phyloP scores from a whole-genome alignment of 2,888 invertebrate genomes.

The Eumacrocentrus americanus region DNA sequence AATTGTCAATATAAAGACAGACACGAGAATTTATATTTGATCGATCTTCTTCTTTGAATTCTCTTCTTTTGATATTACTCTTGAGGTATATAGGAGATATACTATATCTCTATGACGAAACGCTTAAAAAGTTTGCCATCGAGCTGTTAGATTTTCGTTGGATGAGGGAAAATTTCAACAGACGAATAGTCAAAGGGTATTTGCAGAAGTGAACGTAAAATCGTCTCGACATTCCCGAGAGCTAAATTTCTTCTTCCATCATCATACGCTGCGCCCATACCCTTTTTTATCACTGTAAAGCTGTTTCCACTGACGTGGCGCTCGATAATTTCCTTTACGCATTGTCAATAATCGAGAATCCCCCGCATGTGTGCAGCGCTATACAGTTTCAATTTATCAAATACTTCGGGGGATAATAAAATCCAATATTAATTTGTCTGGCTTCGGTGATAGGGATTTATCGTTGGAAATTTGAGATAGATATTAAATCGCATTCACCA shows the following conservation, averaged over 20 bases:
- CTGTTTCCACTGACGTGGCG: slow-evolving; percentile 13
- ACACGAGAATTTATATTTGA: no score
- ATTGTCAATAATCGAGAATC: slow-evolving; percentile 5
- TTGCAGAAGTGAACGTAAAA: slow-evolving; percentile 1
- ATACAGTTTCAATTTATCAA: background rate
- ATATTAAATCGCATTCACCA: no score
- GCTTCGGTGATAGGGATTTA: background rate
- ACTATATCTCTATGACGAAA: no score
- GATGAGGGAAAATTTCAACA: background rate
- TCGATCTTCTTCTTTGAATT: no score
- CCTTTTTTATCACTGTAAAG: background rate
- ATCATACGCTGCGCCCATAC: background rate
- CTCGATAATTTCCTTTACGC: slow-evolving; percentile 28
- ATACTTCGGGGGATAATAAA: background rate
- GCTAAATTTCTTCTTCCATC: slow-evolving; percentile 1
- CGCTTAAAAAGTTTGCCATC: background rate
- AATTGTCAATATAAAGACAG: background rate
- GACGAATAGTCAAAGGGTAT: slow-evolving; percentile 16
- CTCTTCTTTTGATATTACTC: no score
- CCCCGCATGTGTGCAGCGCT: background rate
- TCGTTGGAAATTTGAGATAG: no score
- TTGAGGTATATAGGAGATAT: no score
- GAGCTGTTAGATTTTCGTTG: no score
- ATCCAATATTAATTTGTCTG: background rate
- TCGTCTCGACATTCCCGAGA: slow-evolving; percentile 3